phyloP scores from a whole-genome alignment of 2,888 invertebrate species.

The Noctua janthina region DNA sequence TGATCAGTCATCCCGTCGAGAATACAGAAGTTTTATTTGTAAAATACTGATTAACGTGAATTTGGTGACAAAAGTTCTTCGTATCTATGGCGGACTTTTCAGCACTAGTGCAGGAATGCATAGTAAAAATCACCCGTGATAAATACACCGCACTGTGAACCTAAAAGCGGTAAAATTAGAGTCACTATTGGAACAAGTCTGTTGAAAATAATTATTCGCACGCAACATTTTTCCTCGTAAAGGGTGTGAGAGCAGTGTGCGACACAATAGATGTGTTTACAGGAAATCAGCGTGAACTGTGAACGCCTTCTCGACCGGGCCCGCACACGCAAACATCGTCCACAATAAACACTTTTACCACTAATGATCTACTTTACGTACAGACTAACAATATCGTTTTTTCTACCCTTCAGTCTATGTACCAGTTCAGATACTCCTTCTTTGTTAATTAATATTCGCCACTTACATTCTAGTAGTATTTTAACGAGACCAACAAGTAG shows the following conservation, averaged over 20 bases:
- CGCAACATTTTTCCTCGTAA: conserved; percentile 71
- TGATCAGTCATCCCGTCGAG: background rate
- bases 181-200: background rate
- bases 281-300: conserved; percentile 79
- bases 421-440: background rate
- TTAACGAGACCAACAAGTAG: conserved; percentile 62
- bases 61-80: too few species aligned
- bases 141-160: background rate
- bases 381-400: conserved; percentile 24
- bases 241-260: conserved; percentile 76
- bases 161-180: background rate
- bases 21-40: background rate
- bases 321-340: conserved; percentile 72
- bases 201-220: conserved; percentile 72
- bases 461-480: conserved; percentile 41
- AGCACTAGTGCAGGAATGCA: background rate
- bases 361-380: conserved; percentile 19
- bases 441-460: conserved; percentile 53
- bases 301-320: conserved; percentile 70
- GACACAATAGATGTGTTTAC: conserved; percentile 85
- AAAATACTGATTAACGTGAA: background rate
- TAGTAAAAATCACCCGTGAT: background rate
- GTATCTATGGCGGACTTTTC: background rate
- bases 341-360: conserved; percentile 67
- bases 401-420: background rate